A percentile compares a stretch with the other conserved stretches of the same genome.
These are phyloP conservation scores for Corythornis vintsioides DNA, from an alignment of 2,113 vertebrate genomes.

Conservation along the genomic window DNA sequence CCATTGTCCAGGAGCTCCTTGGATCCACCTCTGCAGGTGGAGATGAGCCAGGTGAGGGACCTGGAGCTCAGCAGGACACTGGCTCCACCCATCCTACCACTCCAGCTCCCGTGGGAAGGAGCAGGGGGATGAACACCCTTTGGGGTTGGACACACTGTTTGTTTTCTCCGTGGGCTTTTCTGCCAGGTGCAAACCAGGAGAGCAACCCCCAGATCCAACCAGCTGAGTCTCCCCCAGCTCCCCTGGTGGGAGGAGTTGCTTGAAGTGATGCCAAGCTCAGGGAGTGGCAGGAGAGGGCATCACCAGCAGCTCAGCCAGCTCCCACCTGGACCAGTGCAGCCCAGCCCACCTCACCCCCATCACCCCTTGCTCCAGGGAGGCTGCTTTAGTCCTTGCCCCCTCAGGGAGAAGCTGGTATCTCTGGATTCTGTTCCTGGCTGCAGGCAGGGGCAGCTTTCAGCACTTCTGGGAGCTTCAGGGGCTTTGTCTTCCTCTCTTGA, in stretches of 20 bases:
- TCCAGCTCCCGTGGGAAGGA: not conserved
- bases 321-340: not conserved
- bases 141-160: not conserved
- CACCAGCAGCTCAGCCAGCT: not conserved
- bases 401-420: not conserved
- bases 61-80: not conserved
- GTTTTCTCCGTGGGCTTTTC: not conserved
- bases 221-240: not conserved
- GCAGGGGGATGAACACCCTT: not conserved
- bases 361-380: not conserved
- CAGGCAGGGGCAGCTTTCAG: constrained; percentile 22
- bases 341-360: fast-evolving
- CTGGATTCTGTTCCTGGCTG: not conserved
- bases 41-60: too few species aligned
- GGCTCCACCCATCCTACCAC: not conserved
- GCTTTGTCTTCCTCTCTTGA: not conserved
- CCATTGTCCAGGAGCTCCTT: too few species aligned
- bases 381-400: fast-evolving
- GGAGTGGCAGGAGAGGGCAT: not conserved
- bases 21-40: not conserved
- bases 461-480: not conserved
- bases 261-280: not conserved
- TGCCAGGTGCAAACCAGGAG: not conserved
- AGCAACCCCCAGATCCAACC: too few species aligned
- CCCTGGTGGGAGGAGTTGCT: not conserved